These are phyloP conservation scores for Rhinophrynus dorsalis DNA, from an alignment of 2,797 vertebrate species.

Conservation along the genomic window DNA sequence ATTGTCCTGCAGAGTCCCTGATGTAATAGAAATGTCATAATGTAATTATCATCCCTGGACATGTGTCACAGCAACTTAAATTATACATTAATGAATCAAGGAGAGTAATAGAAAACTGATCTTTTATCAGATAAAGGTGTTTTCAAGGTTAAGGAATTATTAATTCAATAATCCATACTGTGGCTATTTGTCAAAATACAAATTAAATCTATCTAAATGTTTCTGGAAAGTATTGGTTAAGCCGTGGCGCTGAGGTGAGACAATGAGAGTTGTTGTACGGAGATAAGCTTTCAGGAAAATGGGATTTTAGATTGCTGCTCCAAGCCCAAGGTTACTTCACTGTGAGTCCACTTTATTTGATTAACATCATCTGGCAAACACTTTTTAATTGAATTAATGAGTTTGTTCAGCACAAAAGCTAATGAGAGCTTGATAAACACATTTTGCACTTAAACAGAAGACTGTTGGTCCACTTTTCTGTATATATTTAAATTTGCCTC, in stretches of 20 bases:
- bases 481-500: no score
- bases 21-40: constrained; percentile 73
- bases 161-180: constrained; percentile 75
- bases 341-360: neutral
- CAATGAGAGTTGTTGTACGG: neutral
- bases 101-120: constrained; percentile 75
- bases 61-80: constrained; percentile 76
- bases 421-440: neutral
- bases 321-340: neutral
- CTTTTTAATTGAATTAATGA: neutral
- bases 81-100: constrained; percentile 78
- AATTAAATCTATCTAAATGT: constrained; percentile 59
- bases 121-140: constrained; percentile 71
- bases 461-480: no score
- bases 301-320: neutral
- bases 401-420: constrained; percentile 1
- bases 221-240: constrained; percentile 1
- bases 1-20: no score
- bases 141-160: constrained; percentile 73
- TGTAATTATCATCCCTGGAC: constrained; percentile 76
- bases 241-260: neutral
- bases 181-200: constrained; percentile 67
- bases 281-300: no score
- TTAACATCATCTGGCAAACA: neutral
- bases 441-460: neutral